Percentiles rank a stretch among this genome's conserved stretches.
Evolutionary conservation across 2,113 vertebrate genomes (phyloP).

Genomic region (Dipodomys spectabilis): DNA sequence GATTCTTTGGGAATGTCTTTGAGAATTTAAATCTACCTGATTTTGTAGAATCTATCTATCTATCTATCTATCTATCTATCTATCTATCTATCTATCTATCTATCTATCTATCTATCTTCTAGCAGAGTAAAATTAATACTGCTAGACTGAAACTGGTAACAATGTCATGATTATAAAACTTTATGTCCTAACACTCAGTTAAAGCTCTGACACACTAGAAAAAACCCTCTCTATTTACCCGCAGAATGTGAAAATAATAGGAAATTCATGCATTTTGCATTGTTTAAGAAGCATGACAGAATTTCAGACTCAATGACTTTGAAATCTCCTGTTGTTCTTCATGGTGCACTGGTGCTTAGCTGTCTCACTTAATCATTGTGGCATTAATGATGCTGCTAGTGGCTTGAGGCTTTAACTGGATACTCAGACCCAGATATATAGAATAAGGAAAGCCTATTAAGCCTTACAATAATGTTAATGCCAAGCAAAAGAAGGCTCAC

Average conservation of each 20-base stretch:
- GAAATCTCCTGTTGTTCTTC: constrained; percentile 74
- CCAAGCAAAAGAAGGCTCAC: neutral
- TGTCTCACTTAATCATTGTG: constrained; percentile 76
- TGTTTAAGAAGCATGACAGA: constrained; percentile 48
- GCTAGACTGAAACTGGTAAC: neutral
- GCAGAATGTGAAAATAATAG: constrained; percentile 52
- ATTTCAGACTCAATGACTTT: constrained; percentile 75
- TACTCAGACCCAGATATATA: constrained; percentile 50
- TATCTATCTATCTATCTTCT: neutral
- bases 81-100: too few relatives aligned
- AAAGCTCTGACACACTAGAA: constrained; percentile 29
- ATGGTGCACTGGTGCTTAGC: constrained; percentile 68
- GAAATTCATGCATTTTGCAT: constrained; percentile 38
- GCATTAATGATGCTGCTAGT: constrained; percentile 76
- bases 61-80: too few relatives aligned
- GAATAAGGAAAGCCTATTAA: constrained; percentile 12
- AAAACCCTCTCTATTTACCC: constrained; percentile 22
- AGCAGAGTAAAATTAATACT: neutral
- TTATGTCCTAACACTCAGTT: constrained; percentile 11
- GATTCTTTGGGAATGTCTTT: constrained; percentile 10
- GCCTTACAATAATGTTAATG: constrained; percentile 40
- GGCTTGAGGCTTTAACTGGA: constrained; percentile 67
- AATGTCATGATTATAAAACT: constrained; percentile 11
- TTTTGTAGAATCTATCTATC: too few relatives aligned
- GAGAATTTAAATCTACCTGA: too few relatives aligned